Base-by-base conservation (phyloP, 2,113 vertebrate genomes). In the Pseudorectes ferrugineus region DNA sequence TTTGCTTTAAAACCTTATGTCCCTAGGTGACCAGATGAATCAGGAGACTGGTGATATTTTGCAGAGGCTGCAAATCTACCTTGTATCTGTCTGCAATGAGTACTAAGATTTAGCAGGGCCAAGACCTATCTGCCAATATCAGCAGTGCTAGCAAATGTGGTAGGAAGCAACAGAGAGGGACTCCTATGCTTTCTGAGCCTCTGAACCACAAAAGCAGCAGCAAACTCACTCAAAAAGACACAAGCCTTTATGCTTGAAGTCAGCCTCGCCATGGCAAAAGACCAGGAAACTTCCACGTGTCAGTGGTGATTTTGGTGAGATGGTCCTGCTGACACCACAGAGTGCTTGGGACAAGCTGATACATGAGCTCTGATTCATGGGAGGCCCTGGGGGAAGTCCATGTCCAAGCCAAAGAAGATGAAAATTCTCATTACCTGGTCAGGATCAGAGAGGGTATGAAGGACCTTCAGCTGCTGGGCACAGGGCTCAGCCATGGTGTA, bases 231-330 rank as follows among this genome's bases (percentile, higher is more conserved):
- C 19, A n/a, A 43, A 77, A 70, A 68, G 33, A 26, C 17, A 45
- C 22, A 70, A 49, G 12, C 2, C 25, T 80, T 80, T 14, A 45
- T 19, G 24, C 36, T 11, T 61, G 36, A 52, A 76, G 33, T 42
- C n/a, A 85, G 17, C 20, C 28, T 68, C 8, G 33, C 40, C n/a
- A 29, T 5, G 10, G 61, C 23, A 79, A 59, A 82, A 86, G n/a
- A 36, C 28, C 0, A 4, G 55, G 40, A 83, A 92, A 57, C 5
- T 59, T 88, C 43, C 36, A 31, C 31, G 24, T 0, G 0, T 68
- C 68, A 49, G 55, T 0, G 0, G 59, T 49, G 55, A 42, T 85
- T 77, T 84, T n/a, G 38, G 25, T 73, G 42, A n/a, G 36, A 70
- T 25, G 43, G 35, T 59, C 25, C 57, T 72, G 42, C 78, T 93